These are phyloP conservation scores for Drosophila nigritarsus DNA, from an alignment of 2,888 invertebrate genomes.

Conservation along the genomic window DNA sequence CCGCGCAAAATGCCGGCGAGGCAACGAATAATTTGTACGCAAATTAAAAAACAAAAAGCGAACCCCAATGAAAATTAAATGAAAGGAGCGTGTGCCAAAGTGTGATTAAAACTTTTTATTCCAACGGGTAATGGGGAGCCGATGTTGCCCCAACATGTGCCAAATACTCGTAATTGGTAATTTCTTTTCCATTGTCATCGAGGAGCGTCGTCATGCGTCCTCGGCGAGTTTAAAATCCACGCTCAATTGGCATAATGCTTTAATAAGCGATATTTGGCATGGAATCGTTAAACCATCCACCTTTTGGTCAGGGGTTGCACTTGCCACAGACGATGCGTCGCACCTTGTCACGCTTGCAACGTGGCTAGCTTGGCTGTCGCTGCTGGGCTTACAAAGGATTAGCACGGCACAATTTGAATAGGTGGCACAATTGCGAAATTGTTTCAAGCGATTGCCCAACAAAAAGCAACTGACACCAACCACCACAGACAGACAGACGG, in stretches of 20 bases:
- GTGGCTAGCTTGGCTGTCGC: conserved; percentile 55
- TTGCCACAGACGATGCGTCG: conserved; percentile 17
- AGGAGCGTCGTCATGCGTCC: conserved; percentile 15
- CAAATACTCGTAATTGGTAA: conserved; percentile 57
- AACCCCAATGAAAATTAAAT: conserved; percentile 66
- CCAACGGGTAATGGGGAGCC: conserved; percentile 1
- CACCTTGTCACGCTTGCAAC: conserved; percentile 60
- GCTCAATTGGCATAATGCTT: conserved; percentile 77
- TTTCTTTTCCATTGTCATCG: conserved; percentile 52
- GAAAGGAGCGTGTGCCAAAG: conserved; percentile 70
- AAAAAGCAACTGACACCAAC: conserved; percentile 55
- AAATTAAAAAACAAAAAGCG: conserved; percentile 70
- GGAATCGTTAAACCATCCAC: conserved; percentile 22
- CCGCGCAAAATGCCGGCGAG: conserved; percentile 47
- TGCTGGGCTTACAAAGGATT: conserved; percentile 75
- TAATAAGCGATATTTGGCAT: conserved; percentile 70
- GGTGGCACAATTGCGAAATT: conserved; percentile 72
- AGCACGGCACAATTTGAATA: conserved; percentile 69
- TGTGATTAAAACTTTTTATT: conserved; percentile 78
- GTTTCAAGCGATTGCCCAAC: conserved; percentile 62
- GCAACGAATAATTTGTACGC: conserved; percentile 73
- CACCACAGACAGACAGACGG: not conserved
- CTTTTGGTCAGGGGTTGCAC: conserved; percentile 44
- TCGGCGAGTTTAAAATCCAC: conserved; percentile 47
- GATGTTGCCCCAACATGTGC: conserved; percentile 35